Percentiles rank a stretch among this genome's conserved stretches.
These are phyloP conservation scores for Petrocephalus sullivani DNA, from an alignment of 2,797 vertebrate genomes.

Conservation along the genomic window DNA sequence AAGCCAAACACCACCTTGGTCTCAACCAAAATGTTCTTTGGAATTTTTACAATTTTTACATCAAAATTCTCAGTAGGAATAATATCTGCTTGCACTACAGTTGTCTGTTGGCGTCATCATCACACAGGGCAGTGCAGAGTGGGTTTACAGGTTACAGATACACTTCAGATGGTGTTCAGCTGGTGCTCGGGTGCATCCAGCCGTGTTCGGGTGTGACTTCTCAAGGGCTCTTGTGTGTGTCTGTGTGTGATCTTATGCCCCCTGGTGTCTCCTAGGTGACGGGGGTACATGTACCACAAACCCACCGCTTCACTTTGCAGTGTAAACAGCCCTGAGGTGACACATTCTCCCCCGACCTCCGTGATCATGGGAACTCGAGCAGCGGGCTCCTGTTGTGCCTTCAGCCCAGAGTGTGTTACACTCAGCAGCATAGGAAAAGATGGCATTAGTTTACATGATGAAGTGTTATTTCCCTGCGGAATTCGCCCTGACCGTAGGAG, in stretches of 20 bases:
- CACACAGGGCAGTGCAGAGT: background rate
- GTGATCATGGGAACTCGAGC: background rate
- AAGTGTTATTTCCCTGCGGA: background rate
- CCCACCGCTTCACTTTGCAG: background rate
- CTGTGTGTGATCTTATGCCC: background rate
- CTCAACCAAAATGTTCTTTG: constrained; percentile 7
- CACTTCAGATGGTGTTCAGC: background rate
- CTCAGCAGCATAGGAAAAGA: background rate
- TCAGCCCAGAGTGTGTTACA: background rate
- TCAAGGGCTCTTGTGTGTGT: background rate
- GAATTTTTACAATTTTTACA: background rate
- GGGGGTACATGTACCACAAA: background rate
- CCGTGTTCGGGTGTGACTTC: background rate
- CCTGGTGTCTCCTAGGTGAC: background rate
- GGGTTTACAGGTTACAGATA: background rate
- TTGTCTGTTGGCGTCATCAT: background rate
- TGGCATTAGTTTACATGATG: background rate
- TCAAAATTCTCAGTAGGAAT: constrained; percentile 8
- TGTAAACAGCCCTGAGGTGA: background rate
- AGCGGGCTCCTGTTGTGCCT: background rate
- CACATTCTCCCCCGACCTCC: background rate
- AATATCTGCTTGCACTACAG: constrained; percentile 12
- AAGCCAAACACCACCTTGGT: constrained; percentile 23
- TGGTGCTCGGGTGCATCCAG: background rate
- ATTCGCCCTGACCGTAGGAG: background rate